Base-by-base conservation (phyloP, 2,888 invertebrate species). In the Nycteola revayana region DNA sequence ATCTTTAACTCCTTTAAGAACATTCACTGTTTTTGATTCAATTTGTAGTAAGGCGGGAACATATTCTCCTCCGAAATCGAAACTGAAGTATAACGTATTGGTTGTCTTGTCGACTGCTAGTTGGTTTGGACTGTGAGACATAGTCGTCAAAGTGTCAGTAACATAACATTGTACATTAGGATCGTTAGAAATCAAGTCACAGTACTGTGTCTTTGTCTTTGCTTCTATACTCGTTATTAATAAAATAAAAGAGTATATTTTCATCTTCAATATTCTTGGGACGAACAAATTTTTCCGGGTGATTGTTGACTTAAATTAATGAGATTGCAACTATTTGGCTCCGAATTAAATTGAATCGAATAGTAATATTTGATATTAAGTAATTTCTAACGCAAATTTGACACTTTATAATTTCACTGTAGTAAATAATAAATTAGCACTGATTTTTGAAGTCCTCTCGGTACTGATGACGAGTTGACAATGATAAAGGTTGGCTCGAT, bases 121-220 rank as follows among this genome's bases (percentile, higher is more conserved):
- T 57, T 86, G 86, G 48, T 86, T 82, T 0, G 86, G 76, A 28
- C 76, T 85, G 44, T 84, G 84, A 1, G 70, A 30, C 2, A 83
- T 58, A 0, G 66, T 50, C 0, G 72, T 54, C 14, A 86, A 48
- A 6, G 49, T 61, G 41, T 86, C 83, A 49, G 76, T 82, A 1
- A 66, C 44, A 30, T 66, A 86, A 36, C 86, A 86, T 10, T 75
- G 69, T 29, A 57, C 68, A 1, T 42, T 42, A 0, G 66, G 40
- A 17, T 74, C 69, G 7, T 56, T 65, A 1, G 70, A 60, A 1
- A 54, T 31, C 1, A 75, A 21, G 22, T 76, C 76, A 20, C 78
- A 81, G 31, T 72, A 66, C 21, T 60, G 70, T 7, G 42, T 40
- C 1, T 28, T 38, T 0, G 26, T 22, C 28, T 39, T 58, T 1